Base-by-base conservation (phyloP, 2,888 invertebrate genomes). In the Drosophila rellima region DNA sequence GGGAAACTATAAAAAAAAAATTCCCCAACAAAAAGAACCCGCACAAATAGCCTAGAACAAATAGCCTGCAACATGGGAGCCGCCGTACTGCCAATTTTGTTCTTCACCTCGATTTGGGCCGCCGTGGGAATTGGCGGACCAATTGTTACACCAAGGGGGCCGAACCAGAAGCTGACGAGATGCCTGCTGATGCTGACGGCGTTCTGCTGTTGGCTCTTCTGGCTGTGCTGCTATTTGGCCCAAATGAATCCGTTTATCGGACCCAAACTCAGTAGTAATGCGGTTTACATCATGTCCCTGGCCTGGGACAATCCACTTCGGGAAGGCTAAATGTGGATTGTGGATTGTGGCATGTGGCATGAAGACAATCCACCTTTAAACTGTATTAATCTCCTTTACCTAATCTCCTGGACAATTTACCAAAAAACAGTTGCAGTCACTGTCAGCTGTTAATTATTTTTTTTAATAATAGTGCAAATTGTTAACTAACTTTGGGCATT, bases 211-310 rank as follows among this genome's bases (percentile, higher is more conserved):
- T 98, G 97, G 97, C 93, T 98, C 67, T 97, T 98, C 93, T 98
- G 97, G 98, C 93, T 98, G 80, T 97, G 97, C 90, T 97, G 97
- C 80, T 98, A 97, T 91, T 95, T 98, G 95, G 96, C 97, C 4
- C 98, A 98, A 93, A 97, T 98, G 97, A 98, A 98, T 93, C 98
- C 98, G 0, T 93, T 98, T 57, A 95, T 98, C 75, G 98, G 97
- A 29, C 98, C 97, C 55, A 95, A 95, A 93, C 93, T 98, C 5
- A 93, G 94, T 80, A 94, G 94, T 80, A 94, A 94, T 42, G 95
- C 96, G 0, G 93, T 97, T 61, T 93, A 96, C 73, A 94, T 97
- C 91, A 96, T 97, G 93, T 95, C 96, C n/a, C 93, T 93, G 68
- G 95, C 96, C 93, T 97, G 97, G 97, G 96, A 91, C 2, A 90